Evolutionary conservation across 2,113 vertebrate species (phyloP).

Genomic region (Agapornis roseicollis): DNA sequence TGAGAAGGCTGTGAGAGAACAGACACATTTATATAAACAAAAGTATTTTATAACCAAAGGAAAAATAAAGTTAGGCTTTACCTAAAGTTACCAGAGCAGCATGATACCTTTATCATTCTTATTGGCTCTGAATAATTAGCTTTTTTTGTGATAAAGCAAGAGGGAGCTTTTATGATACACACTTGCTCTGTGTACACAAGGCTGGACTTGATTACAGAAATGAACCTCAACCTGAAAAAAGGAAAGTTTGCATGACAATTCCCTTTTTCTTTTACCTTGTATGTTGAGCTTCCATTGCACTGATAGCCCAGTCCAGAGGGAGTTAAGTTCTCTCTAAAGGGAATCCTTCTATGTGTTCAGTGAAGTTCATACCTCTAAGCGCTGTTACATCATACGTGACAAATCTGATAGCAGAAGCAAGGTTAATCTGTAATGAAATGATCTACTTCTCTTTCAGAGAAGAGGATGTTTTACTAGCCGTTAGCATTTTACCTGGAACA

Average conservation of each 20-base stretch:
- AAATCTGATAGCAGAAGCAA: background rate
- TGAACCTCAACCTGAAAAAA: background rate
- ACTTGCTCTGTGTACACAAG: background rate
- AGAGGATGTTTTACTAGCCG: background rate
- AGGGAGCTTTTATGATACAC: background rate
- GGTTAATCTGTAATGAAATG: background rate
- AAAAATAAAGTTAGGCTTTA: background rate
- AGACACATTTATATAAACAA: background rate
- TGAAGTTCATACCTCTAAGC: background rate
- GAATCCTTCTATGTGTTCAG: background rate
- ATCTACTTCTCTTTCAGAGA: background rate
- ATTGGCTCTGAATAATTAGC: background rate
- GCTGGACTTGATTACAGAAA: background rate
- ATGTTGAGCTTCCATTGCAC: background rate
- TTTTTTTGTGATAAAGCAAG: background rate
- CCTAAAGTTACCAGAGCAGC: background rate
- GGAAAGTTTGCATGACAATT: accelerated
- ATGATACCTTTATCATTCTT: background rate
- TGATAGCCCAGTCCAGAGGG: background rate
- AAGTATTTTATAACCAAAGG: background rate
- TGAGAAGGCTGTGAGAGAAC: background rate
- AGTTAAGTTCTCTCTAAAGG: background rate
- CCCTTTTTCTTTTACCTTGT: background rate
- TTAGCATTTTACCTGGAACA: background rate
- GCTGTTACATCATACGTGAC: background rate